These are phyloP conservation scores for Celastrina argiolus DNA, from an alignment of 2,888 invertebrate species.

Conservation along the genomic window DNA sequence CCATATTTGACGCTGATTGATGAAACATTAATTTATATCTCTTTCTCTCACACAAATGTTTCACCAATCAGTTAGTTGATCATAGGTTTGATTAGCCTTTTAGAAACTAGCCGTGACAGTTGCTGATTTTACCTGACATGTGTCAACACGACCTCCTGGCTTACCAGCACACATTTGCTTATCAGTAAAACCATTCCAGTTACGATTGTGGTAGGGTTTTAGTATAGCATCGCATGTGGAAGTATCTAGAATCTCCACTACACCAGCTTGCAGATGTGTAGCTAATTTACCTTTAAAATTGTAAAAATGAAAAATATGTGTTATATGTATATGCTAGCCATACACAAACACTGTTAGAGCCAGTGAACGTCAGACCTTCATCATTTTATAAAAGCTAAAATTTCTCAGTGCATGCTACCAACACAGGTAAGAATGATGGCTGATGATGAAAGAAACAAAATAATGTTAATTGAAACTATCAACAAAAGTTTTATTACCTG, in stretches of 20 bases:
- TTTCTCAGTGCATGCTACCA: no score
- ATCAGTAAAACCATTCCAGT: constrained; percentile 35
- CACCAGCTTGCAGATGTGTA: constrained; percentile 35
- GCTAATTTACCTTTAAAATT: constrained; percentile 24
- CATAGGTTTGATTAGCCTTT: no score
- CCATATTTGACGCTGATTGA: no score
- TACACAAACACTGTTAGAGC: no score
- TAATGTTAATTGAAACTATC: background rate
- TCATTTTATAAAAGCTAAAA: no score
- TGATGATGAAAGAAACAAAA: background rate
- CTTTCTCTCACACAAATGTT: no score
- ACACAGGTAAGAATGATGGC: no score
- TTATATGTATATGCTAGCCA: no score
- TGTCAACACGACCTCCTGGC: constrained; percentile 38
- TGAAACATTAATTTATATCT: no score
- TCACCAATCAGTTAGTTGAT: no score
- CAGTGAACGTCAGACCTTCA: no score
- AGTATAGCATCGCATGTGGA: constrained; percentile 32
- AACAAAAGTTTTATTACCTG: constrained; percentile 36
- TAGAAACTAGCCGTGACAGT: no score
- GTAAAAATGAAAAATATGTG: background rate
- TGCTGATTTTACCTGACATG: constrained; percentile 38
- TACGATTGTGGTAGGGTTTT: constrained; percentile 30
- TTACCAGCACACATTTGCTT: constrained; percentile 44
- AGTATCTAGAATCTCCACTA: constrained; percentile 35